Evolutionary conservation across 2,113 vertebrate genomes (phyloP).

Genomic region (Corythornis madagascariensis): DNA sequence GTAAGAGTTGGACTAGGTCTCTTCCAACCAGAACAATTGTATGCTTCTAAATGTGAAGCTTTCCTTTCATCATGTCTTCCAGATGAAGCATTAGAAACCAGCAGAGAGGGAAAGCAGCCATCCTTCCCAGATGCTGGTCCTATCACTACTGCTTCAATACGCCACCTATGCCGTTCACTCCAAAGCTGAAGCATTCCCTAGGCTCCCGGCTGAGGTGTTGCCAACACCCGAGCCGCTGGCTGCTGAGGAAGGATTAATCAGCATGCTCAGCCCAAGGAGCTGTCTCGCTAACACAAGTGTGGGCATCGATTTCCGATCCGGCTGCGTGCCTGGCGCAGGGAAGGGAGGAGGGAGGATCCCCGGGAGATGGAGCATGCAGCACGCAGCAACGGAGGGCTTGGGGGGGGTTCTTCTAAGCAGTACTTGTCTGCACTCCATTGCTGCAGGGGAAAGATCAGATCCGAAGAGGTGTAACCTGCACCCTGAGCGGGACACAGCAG

Average conservation of each 20-base stretch:
- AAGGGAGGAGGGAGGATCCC: not conserved
- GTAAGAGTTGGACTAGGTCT: not conserved
- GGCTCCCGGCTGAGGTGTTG: not conserved
- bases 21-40: not conserved
- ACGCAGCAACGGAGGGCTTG: not conserved
- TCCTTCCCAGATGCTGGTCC: not conserved
- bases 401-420: not conserved
- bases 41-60: conserved; percentile 49
- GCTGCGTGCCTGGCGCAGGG: not conserved
- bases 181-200: not conserved
- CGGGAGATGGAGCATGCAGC: not conserved
- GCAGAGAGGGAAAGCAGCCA: conserved; percentile 30
- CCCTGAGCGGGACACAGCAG: not conserved
- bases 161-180: not conserved
- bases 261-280: not conserved
- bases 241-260: not conserved
- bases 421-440: not conserved
- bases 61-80: conserved; percentile 62
- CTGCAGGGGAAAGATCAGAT: not conserved
- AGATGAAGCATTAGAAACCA: conserved; percentile 65
- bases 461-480: not conserved
- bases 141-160: conserved; percentile 65
- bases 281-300: not conserved
- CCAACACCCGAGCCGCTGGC: not conserved
- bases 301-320: conserved; percentile 11